Evolutionary conservation across 2,888 invertebrate species (phyloP), one percentile per base, ranked within the genome.

Genomic region (Zootermopsis nevadensis): DNA sequence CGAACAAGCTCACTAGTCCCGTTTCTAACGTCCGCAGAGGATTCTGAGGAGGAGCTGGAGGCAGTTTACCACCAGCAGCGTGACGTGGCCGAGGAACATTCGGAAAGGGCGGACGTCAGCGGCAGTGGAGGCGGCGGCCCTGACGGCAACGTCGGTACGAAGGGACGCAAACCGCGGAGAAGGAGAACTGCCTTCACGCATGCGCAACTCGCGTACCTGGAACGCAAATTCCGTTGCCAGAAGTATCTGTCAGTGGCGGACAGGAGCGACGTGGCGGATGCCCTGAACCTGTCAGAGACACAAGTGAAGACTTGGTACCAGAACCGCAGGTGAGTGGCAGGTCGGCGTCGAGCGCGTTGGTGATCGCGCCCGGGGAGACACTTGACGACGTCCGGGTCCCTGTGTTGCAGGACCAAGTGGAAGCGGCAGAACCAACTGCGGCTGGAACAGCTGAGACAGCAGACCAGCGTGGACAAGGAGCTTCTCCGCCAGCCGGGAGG

Each of bases 271-370:
- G 97, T 98, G 0, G 98, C 98, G 0, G 97, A 97, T 87, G 94
- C 96, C 0, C 91, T 98, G 35, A 96, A 95, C 87, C 91, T 98
- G 38, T 96, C 97, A 55, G 98, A 98, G 90, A 98, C 98, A 0
- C 98, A 98, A 87, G 97, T 98, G 81, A 98, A 98, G 90, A 98
- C 98, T 1, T 98, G 98, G 98, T 98, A 96, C 87, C 96, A 97
- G 90, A 97, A 97, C 88, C 91, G 96, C 89, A 93, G 96, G 96
- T 96, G 87, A 90, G 89, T 53, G 12, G 0, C 66, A 66, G 3
- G 8, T 27, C 66, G 48, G 48, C 48, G 48, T 19, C 48, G 1
- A 48, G 19, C 19, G 48, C 19, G 1, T 48, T 3, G 48, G 3
- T 12, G 48, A 19, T 15, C 1, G 48, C 15, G 15, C 48, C 19